Evolutionary conservation across 2,888 invertebrate genomes (phyloP).

Genomic region (Icerya purchasi): DNA sequence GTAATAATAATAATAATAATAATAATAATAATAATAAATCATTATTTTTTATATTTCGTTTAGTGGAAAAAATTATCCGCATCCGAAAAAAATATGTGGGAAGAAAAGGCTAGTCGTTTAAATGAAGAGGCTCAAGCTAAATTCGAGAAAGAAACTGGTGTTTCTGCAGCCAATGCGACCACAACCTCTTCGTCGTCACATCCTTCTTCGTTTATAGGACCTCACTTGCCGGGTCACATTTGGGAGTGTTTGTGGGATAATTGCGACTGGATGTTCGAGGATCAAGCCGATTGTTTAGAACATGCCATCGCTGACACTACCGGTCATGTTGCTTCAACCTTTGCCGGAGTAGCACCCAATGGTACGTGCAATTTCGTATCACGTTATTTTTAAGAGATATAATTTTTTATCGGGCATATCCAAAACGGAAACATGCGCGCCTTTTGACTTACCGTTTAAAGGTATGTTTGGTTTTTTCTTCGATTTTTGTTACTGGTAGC

Average conservation of each 20-base stretch:
- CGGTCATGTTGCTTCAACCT: constrained; percentile 48
- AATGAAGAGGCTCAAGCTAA: constrained; percentile 53
- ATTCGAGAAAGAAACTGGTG: constrained; percentile 3
- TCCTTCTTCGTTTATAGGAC: constrained; percentile 17
- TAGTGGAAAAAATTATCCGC: constrained; percentile 86
- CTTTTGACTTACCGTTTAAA: too few relatives aligned
- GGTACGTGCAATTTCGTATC: constrained; percentile 21
- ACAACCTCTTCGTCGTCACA: constrained; percentile 22
- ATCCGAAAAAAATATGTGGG: constrained; percentile 78
- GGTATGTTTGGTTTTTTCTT: too few relatives aligned
- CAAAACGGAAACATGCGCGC: too few relatives aligned
- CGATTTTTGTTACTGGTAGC: too few relatives aligned
- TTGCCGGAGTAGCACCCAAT: constrained; percentile 24
- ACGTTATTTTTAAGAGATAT: neutral
- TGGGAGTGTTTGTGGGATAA: constrained; percentile 79
- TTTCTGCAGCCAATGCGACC: constrained; percentile 23
- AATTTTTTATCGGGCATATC: neutral
- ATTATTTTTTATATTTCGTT: too few relatives aligned
- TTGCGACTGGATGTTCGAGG: constrained; percentile 86
- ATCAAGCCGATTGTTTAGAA: constrained; percentile 58
- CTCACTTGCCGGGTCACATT: constrained; percentile 28
- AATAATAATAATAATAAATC: too few relatives aligned
- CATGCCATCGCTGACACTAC: constrained; percentile 61
- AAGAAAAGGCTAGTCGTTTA: constrained; percentile 70
- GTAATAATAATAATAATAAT: too few relatives aligned